Percentiles rank a stretch among this genome's conserved stretches.
phyloP scores from a whole-genome alignment of 2,888 invertebrate genomes.

The Drosophila percnosoma region DNA sequence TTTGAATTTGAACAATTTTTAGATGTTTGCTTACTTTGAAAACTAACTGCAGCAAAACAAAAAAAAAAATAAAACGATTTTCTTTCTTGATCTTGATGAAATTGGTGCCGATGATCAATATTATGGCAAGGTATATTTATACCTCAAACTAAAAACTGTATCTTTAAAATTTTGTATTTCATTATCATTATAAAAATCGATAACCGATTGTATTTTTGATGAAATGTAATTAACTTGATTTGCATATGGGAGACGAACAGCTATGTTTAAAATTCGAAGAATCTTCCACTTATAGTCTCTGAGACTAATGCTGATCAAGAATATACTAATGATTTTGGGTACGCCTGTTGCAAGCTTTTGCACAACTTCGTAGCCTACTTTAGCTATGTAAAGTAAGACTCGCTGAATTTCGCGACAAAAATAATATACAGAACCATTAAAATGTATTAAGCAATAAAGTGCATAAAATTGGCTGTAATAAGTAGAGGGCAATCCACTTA shows the following conservation, averaged over 20 bases:
- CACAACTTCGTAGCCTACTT: not conserved
- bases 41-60: not conserved
- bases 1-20: not conserved
- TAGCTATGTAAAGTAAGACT: not conserved
- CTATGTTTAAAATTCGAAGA: not conserved
- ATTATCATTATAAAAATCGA: not conserved
- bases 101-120: not conserved
- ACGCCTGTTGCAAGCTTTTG: not conserved
- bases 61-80: not conserved
- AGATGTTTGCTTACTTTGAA: not conserved
- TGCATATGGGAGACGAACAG: not conserved
- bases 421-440: not conserved
- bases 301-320: not conserved
- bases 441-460: slow-evolving; percentile 9
- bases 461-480: slow-evolving; percentile 16
- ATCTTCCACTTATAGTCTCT: not conserved
- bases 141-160: not conserved
- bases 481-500: slow-evolving; percentile 38
- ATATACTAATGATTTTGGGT: not conserved
- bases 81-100: not conserved
- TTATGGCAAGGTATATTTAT: not conserved
- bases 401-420: not conserved
- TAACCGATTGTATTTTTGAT: no score
- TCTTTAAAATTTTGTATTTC: not conserved
- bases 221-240: not conserved